phyloP scores from a whole-genome alignment of 2,888 invertebrate genomes.

The Isotomurus palustris region DNA sequence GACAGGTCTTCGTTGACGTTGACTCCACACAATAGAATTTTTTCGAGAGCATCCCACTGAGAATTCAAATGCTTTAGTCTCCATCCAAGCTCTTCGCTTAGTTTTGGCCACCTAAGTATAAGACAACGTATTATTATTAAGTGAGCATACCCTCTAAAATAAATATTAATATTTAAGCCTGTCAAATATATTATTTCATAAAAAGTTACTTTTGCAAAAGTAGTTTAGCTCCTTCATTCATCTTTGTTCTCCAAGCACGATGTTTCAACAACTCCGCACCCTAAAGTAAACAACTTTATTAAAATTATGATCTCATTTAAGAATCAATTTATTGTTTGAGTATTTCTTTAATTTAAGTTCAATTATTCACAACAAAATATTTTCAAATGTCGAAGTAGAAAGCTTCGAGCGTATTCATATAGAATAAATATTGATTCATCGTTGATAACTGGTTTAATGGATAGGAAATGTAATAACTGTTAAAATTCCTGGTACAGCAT shows the following conservation, averaged over 20 bases:
- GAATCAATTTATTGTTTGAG: too few relatives aligned
- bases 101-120: slow-evolving; percentile 32
- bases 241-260: slow-evolving; percentile 35
- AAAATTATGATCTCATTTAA: too few relatives aligned
- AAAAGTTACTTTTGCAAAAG: slow-evolving; percentile 32
- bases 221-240: slow-evolving; percentile 34
- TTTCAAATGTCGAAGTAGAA: too few relatives aligned
- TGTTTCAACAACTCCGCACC: slow-evolving; percentile 32
- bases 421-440: too few relatives aligned
- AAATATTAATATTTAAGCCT: neutral
- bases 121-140: neutral
- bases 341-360: too few relatives aligned
- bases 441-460: too few relatives aligned
- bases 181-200: neutral
- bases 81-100: slow-evolving; percentile 45
- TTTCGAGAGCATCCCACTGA: slow-evolving; percentile 45
- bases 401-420: too few relatives aligned
- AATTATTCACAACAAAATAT: too few relatives aligned
- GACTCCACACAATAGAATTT: slow-evolving; percentile 36
- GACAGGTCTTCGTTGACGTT: too few relatives aligned
- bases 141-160: neutral
- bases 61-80: slow-evolving; percentile 44
- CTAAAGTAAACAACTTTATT: too few relatives aligned
- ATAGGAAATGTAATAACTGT: too few relatives aligned
- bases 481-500: too few relatives aligned